Base-by-base conservation (phyloP, 2,113 vertebrate species). In the Pedetes capensis region DNA sequence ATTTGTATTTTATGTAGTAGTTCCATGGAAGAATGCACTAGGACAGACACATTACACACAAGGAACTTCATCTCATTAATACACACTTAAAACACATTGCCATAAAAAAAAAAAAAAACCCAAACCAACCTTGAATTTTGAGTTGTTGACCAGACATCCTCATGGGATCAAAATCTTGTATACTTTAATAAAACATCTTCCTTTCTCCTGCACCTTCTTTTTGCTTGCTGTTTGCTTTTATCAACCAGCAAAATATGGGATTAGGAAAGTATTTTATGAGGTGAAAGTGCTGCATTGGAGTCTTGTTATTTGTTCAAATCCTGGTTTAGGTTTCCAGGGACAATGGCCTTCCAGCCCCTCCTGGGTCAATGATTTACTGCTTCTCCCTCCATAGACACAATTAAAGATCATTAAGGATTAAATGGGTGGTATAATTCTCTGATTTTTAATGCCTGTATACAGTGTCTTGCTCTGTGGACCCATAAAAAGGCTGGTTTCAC, bases 1-100 rank as follows among this genome's bases (percentile, higher is more conserved):
- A 99, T 99, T 99, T 99, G 99, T 99, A 98, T 98, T 98, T 98
- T 98, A 98, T 97, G 98, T 98, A 98, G 98, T 96, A 98, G 98
- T 98, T 98, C 98, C 96, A 96, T 97, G 97, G 96, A 97, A 98
- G 97, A 98, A 97, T 98, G 97, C 97, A 98, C 98, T 97, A 98
- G 98, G 98, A 98, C 98, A 98, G 98, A 97, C 95, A 93, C 95
- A 96, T 98, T 96, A 93, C 96, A 97, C 86, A 97, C 95, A 94
- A 97, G 96, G 92, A 98, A 97, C 94, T 93, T 94, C 14, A 34
- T 92, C 88, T 94, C 96, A 96, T 92, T 98, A 97, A 96, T 96
- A 94, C 13, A 91, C 94, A 86, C 95, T 98, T 97, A 94, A 97
- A 97, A 98, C 93, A 96, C 68, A 86, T 90, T 94, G 78, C 78